Percentiles rank a stretch among this genome's conserved stretches.
Conservation (phyloP, 2,888 invertebrate genomes). For the Athetis lepigone region DNA sequence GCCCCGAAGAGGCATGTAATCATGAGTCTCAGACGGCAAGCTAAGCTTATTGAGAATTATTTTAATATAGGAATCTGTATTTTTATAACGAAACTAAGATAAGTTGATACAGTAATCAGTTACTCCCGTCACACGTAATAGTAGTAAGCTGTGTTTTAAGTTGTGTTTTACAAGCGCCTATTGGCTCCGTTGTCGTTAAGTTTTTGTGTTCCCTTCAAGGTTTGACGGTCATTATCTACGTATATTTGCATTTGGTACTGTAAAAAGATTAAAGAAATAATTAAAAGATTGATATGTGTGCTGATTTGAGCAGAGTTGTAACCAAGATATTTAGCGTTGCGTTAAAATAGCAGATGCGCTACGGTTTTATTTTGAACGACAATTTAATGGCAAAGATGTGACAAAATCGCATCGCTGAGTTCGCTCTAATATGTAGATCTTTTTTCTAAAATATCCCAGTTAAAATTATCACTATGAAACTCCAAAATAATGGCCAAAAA, state of each 20-base stretch:
- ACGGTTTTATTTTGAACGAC: not conserved
- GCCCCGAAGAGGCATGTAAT: constrained; percentile 85
- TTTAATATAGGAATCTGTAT: constrained; percentile 88
- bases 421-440: not conserved
- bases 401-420: too few species aligned
- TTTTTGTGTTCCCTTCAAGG: constrained; percentile 70
- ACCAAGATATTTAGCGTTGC: constrained; percentile 19
- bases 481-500: too few species aligned
- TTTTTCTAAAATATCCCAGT: not conserved
- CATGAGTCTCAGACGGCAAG: constrained; percentile 87
- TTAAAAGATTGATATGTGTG: constrained; percentile 37
- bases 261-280: constrained; percentile 48
- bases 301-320: constrained; percentile 16
- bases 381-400: too few species aligned
- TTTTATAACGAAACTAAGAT: constrained; percentile 86
- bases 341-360: too few species aligned
- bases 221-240: constrained; percentile 59
- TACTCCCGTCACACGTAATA: constrained; percentile 77
- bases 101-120: constrained; percentile 75
- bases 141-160: constrained; percentile 70
- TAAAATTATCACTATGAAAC: not conserved
- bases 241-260: constrained; percentile 54
- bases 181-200: constrained; percentile 81
- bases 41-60: constrained; percentile 86
- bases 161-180: constrained; percentile 74